phyloP scores from a whole-genome alignment of 1,140 invertebrate genomes.

The Triops longicaudatus region DNA sequence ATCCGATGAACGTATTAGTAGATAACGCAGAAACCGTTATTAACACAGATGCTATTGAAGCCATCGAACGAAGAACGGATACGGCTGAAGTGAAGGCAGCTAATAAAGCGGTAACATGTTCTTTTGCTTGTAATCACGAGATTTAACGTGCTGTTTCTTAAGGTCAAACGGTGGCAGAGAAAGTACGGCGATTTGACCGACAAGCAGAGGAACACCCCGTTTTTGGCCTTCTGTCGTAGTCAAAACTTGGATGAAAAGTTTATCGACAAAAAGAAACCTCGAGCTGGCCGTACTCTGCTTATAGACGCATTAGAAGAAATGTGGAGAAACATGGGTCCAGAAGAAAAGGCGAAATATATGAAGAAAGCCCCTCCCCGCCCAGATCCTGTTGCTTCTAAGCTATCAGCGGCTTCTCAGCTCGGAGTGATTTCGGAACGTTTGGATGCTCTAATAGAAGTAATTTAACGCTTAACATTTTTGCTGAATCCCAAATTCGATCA shows the following conservation, averaged over 20 bases:
- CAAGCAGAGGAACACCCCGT: conserved; percentile 43
- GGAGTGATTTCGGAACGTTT: conserved; percentile 50
- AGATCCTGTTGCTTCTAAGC: conserved; percentile 60
- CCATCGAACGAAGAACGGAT: conserved; percentile 47
- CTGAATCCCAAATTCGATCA: conserved; percentile 51
- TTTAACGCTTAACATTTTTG: not conserved
- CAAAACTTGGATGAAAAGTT: not conserved
- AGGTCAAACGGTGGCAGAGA: conserved; percentile 26
- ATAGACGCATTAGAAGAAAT: conserved; percentile 30
- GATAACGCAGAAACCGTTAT: conserved; percentile 61
- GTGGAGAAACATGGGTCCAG: conserved; percentile 34
- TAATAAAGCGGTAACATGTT: conserved; percentile 22
- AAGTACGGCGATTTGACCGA: conserved; percentile 48
- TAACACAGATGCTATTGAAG: conserved; percentile 41
- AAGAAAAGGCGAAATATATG: conserved; percentile 30
- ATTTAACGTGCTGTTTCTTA: not conserved
- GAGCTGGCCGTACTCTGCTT: conserved; percentile 32
- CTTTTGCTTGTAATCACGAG: not conserved
- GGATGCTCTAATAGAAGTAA: conserved; percentile 32
- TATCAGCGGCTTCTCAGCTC: conserved; percentile 63
- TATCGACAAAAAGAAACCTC: conserved; percentile 1
- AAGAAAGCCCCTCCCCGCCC: conserved; percentile 36
- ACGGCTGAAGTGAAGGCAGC: conserved; percentile 33
- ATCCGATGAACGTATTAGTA: conserved; percentile 71
- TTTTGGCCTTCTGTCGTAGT: conserved; percentile 33